Evolutionary conservation across 92 coral and sea anemone genomes (phyloP), one percentile per base, ranked within the genome.

Genomic region (Paramuricea clavata): DNA sequence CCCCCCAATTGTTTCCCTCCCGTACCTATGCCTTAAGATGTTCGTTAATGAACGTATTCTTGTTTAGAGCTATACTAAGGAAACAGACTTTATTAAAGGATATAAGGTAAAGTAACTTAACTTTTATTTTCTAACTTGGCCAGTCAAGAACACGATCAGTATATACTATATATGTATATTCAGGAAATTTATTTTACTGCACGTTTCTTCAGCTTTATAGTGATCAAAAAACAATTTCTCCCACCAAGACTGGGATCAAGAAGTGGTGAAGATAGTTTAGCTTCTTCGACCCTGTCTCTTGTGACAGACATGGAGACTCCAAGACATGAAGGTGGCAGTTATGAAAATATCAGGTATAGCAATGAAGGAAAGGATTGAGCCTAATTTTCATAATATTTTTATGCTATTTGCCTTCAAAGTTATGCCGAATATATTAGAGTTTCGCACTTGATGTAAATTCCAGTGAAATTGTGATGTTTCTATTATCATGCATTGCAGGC

Each of bases 1-100:
- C n/a, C n/a, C n/a, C n/a, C n/a, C n/a, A n/a, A n/a, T n/a, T n/a
- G n/a, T n/a, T n/a, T n/a, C n/a, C n/a, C n/a, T n/a, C n/a, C n/a
- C n/a, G n/a, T n/a, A n/a, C n/a, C n/a, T n/a, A n/a, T n/a, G n/a
- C n/a, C n/a, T n/a, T n/a, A n/a, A n/a, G n/a, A n/a, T n/a, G n/a
- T n/a, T n/a, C n/a, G n/a, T n/a, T n/a, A n/a, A n/a, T n/a, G n/a
- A n/a, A n/a, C n/a, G n/a, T n/a, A n/a, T n/a, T n/a, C n/a, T n/a
- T n/a, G 26, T 54, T 0, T 88, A 97, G 99, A 70, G 93, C 97
- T 23, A 97, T 97, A 15, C 89, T 97, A 47, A 92, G 99, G 67
- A 97, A 93, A 47, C 99, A 97, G 57, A 92, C 99, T 22, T 91
- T 97, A 60, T 93, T 89, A 56, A 97, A 94, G 86, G 98, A 97